Evolutionary conservation across 53 echinoderm and acorn worm species (phyloP).

Genomic region (Echinarachnius parma): DNA sequence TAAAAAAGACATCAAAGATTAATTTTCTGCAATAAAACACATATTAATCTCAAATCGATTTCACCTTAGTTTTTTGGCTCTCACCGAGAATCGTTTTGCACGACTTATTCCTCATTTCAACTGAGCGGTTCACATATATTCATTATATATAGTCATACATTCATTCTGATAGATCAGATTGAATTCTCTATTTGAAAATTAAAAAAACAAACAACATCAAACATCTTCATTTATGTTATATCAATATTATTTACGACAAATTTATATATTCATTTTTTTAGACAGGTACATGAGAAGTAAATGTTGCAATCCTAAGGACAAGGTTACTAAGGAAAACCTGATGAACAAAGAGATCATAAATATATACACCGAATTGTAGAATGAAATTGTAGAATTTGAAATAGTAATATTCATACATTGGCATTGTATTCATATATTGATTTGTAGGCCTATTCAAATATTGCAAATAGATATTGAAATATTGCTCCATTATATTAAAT

Average conservation of each 20-base stretch:
- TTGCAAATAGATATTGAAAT: constrained; percentile 14
- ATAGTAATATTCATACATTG: no score
- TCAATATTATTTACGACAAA: constrained; percentile 14
- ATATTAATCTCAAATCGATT: constrained; percentile 4
- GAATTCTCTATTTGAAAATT: constrained; percentile 20
- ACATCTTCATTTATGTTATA: constrained; percentile 16
- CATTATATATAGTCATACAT: no score
- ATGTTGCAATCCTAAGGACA: constrained; percentile 7
- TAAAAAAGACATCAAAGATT: constrained; percentile 25
- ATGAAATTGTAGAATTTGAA: no score
- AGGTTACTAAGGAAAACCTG: not conserved
- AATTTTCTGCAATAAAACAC: constrained; percentile 15
- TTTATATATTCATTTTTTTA: constrained; percentile 1
- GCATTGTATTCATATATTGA: constrained; percentile 9
- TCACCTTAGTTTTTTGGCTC: constrained; percentile 17
- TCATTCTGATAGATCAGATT: no score
- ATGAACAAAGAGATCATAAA: not conserved
- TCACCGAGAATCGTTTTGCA: constrained; percentile 17
- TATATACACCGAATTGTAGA: no score
- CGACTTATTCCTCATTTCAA: constrained; percentile 22
- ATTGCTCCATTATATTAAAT: constrained; percentile 2
- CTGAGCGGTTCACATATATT: constrained; percentile 19
- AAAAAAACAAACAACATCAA: constrained; percentile 14
- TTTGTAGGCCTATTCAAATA: constrained; percentile 7
- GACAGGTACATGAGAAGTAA: constrained; percentile 10